phyloP scores from a whole-genome alignment of 2,797 vertebrate species.

The Diglossa cyanea region DNA sequence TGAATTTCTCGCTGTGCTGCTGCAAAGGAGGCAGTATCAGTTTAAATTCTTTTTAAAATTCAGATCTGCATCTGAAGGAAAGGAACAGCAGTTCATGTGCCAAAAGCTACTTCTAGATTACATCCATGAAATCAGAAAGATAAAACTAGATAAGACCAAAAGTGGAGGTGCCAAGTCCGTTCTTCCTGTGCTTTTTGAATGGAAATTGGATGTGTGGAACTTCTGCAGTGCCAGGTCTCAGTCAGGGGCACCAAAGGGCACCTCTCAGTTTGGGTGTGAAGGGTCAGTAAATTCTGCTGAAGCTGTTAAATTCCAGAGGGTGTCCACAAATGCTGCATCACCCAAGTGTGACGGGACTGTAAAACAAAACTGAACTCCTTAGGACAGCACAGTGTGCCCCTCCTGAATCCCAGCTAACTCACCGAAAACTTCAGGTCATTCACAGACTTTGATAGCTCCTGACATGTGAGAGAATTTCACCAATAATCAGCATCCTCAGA shows the following conservation, averaged over 20 bases:
- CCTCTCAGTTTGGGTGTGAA: rapidly evolving
- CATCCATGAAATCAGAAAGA: conserved; percentile 39
- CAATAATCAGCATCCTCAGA: background rate
- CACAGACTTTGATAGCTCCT: background rate
- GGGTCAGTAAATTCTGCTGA: background rate
- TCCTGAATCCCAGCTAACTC: background rate
- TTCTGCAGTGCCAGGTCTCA: background rate
- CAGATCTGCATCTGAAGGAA: background rate
- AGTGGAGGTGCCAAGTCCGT: background rate
- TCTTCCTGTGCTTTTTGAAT: background rate
- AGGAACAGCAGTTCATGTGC: background rate
- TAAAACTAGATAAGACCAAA: background rate
- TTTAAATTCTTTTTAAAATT: conserved; percentile 21
- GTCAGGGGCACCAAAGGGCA: background rate
- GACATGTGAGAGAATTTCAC: background rate
- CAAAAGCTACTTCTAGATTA: conserved; percentile 16
- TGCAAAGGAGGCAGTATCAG: background rate
- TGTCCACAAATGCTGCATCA: background rate
- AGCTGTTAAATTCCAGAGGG: background rate
- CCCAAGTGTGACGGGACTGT: background rate
- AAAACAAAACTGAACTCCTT: background rate
- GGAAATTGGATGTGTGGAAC: background rate
- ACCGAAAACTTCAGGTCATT: background rate
- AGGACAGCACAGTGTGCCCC: background rate
- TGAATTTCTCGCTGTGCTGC: background rate